These are phyloP conservation scores for Scylla paramamosain DNA, from an alignment of 1,140 invertebrate species.

Conservation along the genomic window DNA sequence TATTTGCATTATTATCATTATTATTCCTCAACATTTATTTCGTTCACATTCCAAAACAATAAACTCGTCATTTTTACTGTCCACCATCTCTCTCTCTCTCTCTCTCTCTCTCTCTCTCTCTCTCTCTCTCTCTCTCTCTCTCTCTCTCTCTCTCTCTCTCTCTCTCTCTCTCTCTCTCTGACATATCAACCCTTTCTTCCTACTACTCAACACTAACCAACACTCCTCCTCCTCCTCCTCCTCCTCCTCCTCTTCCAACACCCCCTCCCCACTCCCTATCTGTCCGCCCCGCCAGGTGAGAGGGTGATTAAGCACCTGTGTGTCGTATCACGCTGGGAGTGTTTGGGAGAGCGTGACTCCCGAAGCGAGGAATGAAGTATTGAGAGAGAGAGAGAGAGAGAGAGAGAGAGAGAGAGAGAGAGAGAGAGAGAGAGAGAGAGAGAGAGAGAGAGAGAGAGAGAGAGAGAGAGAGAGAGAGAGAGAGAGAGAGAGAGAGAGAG, in stretches of 20 bases:
- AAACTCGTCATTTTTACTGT: no score
- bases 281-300: background rate
- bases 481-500: conserved; percentile 20
- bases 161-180: no score
- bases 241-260: background rate
- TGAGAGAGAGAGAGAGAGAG: conserved; percentile 1
- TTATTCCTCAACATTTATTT: no score
- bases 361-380: no score
- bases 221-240: background rate
- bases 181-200: no score
- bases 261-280: background rate
- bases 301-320: conserved; percentile 10
- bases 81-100: no score
- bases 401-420: conserved; percentile 14
- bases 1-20: no score
- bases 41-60: no score
- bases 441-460: conserved; percentile 20
- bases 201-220: no score
- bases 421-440: conserved; percentile 9
- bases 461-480: conserved; percentile 4
- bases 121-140: no score
- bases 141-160: no score
- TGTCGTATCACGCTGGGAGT: background rate
- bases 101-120: no score
- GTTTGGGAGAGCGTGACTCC: background rate